Evolutionary conservation across 2,888 invertebrate species (phyloP).

Genomic region (Eurois occulta): DNA sequence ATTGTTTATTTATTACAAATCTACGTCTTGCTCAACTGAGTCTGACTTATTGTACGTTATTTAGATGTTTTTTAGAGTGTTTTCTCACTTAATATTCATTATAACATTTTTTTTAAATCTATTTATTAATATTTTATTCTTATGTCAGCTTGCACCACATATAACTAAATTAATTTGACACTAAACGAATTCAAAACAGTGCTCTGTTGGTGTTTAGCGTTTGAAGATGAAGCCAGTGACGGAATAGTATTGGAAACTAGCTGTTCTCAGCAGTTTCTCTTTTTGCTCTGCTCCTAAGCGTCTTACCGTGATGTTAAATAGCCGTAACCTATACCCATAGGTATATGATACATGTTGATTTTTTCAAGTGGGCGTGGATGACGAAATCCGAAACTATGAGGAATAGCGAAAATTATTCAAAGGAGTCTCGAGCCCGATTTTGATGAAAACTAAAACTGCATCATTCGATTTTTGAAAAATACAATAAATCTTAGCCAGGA

Average conservation of each 20-base stretch:
- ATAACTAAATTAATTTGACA: neutral
- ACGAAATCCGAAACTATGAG: too few species aligned
- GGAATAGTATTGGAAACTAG: neutral
- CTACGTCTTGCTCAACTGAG: constrained; percentile 63
- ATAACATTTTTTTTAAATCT: constrained; percentile 32
- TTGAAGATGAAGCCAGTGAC: neutral
- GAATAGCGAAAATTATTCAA: too few species aligned
- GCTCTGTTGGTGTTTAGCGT: neutral
- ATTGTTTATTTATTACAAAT: constrained; percentile 37
- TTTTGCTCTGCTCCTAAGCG: neutral
- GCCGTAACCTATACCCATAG: too few species aligned
- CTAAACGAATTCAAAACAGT: neutral
- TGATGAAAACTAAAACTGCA: too few species aligned
- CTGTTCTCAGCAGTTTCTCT: neutral
- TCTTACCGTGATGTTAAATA: too few species aligned
- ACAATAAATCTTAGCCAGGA: too few species aligned
- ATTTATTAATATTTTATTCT: constrained; percentile 42
- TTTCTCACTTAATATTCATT: constrained; percentile 48
- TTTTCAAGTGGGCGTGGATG: too few species aligned
- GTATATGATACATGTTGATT: too few species aligned
- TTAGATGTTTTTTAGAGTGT: constrained; percentile 50
- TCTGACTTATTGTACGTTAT: constrained; percentile 48
- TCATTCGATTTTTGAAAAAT: too few species aligned
- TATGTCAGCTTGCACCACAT: neutral
- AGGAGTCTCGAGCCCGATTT: too few species aligned